phyloP scores from a whole-genome alignment of 2,113 vertebrate genomes.

The Microcebus murinus region DNA sequence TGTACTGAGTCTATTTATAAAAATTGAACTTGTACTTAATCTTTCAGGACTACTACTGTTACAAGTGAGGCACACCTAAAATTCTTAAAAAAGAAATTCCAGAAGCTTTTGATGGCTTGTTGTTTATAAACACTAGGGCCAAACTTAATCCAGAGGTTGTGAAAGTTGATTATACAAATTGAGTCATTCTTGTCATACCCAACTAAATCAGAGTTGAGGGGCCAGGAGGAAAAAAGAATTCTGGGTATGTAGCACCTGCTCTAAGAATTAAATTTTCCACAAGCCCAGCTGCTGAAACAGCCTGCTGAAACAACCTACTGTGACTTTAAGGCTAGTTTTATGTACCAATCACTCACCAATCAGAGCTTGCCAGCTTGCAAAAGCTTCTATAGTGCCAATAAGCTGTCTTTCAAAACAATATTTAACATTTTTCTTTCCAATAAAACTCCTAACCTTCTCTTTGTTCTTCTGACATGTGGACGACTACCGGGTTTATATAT shows the following conservation, averaged over 20 bases:
- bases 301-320: background rate
- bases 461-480: background rate
- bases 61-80: constrained; percentile 10
- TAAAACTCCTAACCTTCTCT: background rate
- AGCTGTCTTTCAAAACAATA: background rate
- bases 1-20: constrained; percentile 45
- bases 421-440: background rate
- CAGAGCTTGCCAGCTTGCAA: background rate
- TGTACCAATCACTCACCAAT: background rate
- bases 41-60: constrained; percentile 26
- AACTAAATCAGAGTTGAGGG: background rate
- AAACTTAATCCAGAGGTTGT: constrained; percentile 3
- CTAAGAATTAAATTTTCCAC: background rate
- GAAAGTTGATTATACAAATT: background rate
- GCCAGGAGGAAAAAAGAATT: background rate
- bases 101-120: constrained; percentile 21
- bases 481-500: background rate
- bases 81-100: constrained; percentile 46
- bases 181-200: background rate
- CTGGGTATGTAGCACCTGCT: background rate
- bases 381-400: background rate
- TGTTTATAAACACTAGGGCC: constrained; percentile 38
- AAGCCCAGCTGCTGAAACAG: background rate
- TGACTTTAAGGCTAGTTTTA: background rate
- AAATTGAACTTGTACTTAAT: constrained; percentile 24